Percentiles rank a stretch among this genome's conserved stretches.
phyloP scores from a whole-genome alignment of 1,140 invertebrate genomes.

The Paraescarpia echinospica region DNA sequence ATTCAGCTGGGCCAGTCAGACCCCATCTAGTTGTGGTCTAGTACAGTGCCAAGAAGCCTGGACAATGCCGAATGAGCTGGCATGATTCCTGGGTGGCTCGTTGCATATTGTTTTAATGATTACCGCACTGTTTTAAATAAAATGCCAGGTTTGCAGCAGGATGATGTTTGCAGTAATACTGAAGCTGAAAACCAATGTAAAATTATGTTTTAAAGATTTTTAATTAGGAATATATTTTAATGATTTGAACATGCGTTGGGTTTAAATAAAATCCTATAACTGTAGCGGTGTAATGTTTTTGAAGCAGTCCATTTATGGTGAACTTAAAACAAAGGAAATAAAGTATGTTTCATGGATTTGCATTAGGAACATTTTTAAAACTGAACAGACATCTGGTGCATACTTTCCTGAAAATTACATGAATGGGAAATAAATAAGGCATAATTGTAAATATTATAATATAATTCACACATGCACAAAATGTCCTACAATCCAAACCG shows the following conservation, averaged over 20 bases:
- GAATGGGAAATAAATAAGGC: not conserved
- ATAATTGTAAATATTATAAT: not conserved
- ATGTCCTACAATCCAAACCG: not conserved
- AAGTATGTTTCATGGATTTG: too few species aligned
- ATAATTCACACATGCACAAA: too few species aligned
- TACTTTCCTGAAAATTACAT: not conserved
- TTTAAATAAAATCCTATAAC: too few species aligned
- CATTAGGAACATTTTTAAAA: too few species aligned
- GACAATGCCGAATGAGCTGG: not conserved
- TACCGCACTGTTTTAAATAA: not conserved
- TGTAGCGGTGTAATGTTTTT: too few species aligned
- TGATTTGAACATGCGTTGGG: too few species aligned
- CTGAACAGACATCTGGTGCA: too few species aligned
- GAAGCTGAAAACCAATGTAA: too few species aligned
- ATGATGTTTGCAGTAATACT: not conserved
- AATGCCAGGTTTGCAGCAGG: not conserved
- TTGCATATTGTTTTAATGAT: not conserved
- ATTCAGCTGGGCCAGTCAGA: not conserved
- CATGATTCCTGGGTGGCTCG: not conserved
- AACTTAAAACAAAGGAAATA: too few species aligned
- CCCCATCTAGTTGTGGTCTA: not conserved
- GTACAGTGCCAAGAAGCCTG: not conserved
- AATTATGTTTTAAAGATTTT: too few species aligned
- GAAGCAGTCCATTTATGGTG: too few species aligned
- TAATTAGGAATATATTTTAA: too few species aligned